Percentiles rank a stretch among this genome's conserved stretches.
These are phyloP conservation scores for Cerceris rybyensis DNA, from an alignment of 2,888 invertebrate species.

Conservation along the genomic window DNA sequence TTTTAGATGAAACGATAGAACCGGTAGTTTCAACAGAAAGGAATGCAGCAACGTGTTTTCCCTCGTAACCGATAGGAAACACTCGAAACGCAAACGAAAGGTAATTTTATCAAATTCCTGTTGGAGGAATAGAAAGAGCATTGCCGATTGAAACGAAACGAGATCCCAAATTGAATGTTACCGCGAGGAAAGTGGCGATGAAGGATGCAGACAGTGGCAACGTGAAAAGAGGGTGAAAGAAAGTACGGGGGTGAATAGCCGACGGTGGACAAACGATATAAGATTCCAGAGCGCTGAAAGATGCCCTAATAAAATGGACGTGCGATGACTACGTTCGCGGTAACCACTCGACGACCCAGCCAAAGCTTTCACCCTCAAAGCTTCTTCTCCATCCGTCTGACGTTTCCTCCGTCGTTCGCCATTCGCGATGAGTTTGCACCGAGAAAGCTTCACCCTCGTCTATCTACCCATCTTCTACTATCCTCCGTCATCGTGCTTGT, in stretches of 20 bases:
- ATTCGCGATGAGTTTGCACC: constrained; percentile 41
- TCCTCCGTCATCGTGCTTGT: constrained; percentile 57
- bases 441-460: constrained; percentile 31
- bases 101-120: too few relatives aligned
- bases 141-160: constrained; percentile 20
- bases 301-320: constrained; percentile 79
- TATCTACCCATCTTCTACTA: constrained; percentile 29
- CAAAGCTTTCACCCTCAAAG: constrained; percentile 56
- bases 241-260: constrained; percentile 64
- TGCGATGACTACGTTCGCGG: constrained; percentile 66
- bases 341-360: constrained; percentile 72
- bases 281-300: constrained; percentile 74
- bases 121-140: neutral
- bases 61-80: too few relatives aligned
- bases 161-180: constrained; percentile 43
- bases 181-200: constrained; percentile 34
- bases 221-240: constrained; percentile 28
- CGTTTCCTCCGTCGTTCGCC: constrained; percentile 40
- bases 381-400: constrained; percentile 56
- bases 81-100: too few relatives aligned
- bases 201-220: constrained; percentile 29
- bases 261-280: constrained; percentile 76
- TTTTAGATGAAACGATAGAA: too few relatives aligned
- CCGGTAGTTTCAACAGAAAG: too few relatives aligned
- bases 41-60: too few relatives aligned